Percentiles rank a stretch among this genome's conserved stretches.
phyloP scores from a whole-genome alignment of 1,140 invertebrate genomes.

The Magallana gigas region DNA sequence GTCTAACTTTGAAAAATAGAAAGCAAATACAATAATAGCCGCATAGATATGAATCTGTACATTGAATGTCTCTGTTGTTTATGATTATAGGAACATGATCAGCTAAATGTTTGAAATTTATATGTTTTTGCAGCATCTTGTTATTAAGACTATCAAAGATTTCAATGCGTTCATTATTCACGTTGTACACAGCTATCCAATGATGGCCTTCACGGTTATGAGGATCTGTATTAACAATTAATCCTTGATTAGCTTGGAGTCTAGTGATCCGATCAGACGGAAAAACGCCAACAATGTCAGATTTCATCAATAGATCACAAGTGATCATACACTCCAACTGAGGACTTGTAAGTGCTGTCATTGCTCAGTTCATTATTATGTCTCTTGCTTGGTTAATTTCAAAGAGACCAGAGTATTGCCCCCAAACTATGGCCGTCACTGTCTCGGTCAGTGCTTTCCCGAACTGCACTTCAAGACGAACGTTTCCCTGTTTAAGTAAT shows the following conservation, averaged over 20 bases:
- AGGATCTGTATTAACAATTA: conserved; percentile 52
- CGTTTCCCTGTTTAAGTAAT: conserved; percentile 56
- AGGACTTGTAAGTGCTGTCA: conserved; percentile 23
- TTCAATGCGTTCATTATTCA: conserved; percentile 42
- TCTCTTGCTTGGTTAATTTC: conserved; percentile 54
- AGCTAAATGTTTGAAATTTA: neutral
- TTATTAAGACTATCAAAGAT: conserved; percentile 54
- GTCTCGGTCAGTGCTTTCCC: conserved; percentile 41
- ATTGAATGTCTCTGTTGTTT: conserved; percentile 18
- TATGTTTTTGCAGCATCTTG: neutral
- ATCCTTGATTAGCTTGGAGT: conserved; percentile 10
- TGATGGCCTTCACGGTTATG: neutral
- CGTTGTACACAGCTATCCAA: conserved; percentile 48
- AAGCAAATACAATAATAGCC: conserved; percentile 50
- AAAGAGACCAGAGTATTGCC: conserved; percentile 53
- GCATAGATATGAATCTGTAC: conserved; percentile 33
- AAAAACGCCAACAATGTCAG: conserved; percentile 39
- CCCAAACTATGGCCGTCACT: conserved; percentile 47
- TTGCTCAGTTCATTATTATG: neutral
- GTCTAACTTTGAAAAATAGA: conserved; percentile 2
- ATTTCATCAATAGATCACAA: conserved; percentile 53
- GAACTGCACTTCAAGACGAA: conserved; percentile 50
- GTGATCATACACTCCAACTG: conserved; percentile 51
- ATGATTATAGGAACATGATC: neutral
- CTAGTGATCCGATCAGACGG: conserved; percentile 40